Evolutionary conservation across 2,888 invertebrate genomes (phyloP).

Genomic region (Hydroisotoma schaefferi): DNA sequence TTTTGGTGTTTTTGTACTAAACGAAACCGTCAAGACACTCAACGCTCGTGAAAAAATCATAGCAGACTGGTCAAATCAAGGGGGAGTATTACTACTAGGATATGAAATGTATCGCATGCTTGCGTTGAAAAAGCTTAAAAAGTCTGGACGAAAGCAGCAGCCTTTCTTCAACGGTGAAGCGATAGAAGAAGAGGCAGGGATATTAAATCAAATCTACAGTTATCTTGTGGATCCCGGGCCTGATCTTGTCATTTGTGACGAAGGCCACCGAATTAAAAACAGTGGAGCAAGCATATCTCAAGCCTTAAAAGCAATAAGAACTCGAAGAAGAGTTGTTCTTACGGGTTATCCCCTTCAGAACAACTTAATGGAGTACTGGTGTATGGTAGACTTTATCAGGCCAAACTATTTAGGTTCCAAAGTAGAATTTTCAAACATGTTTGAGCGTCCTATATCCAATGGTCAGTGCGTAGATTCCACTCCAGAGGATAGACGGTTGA

Average conservation of each 20-base stretch:
- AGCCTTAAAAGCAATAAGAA: conserved; percentile 89
- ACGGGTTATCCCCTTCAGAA: conserved; percentile 99
- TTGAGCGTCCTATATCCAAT: conserved; percentile 96
- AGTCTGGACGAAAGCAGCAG: conserved; percentile 58
- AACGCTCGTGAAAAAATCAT: conserved; percentile 77
- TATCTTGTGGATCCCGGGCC: conserved; percentile 88
- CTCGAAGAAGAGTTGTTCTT: conserved; percentile 88
- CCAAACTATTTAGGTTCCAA: conserved; percentile 96
- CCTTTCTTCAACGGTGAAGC: conserved; percentile 54
- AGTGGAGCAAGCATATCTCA: conserved; percentile 94
- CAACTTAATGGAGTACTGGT: conserved; percentile 70
- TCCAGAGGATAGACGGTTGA: conserved; percentile 84
- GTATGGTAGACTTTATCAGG: conserved; percentile 80
- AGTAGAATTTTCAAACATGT: conserved; percentile 97
- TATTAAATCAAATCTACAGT: conserved; percentile 65
- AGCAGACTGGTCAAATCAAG: conserved; percentile 76
- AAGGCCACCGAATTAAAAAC: conserved; percentile 97
- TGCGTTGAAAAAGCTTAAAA: conserved; percentile 70
- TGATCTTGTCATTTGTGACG: conserved; percentile 87
- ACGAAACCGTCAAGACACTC: conserved; percentile 90
- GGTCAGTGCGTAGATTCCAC: conserved; percentile 98
- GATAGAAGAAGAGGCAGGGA: conserved; percentile 57
- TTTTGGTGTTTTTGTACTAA: conserved; percentile 84
- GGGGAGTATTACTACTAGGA: conserved; percentile 92
- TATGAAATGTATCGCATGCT: conserved; percentile 93